These are phyloP conservation scores for Cistogaster globosa DNA, from an alignment of 2,888 invertebrate species.

Conservation along the genomic window DNA sequence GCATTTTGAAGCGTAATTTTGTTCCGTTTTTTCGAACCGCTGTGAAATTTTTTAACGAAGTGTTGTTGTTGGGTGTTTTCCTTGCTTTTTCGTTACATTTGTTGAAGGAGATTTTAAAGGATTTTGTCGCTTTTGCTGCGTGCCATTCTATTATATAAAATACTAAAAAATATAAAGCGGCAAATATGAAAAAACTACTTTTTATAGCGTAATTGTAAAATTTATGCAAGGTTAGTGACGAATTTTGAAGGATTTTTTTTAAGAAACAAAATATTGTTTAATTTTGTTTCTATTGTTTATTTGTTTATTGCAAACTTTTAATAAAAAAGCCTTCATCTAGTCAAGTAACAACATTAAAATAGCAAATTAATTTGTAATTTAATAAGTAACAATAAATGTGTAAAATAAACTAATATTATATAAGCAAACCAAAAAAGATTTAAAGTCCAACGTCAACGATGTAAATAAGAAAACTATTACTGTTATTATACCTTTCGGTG, in stretches of 20 bases:
- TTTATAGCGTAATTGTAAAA: slow-evolving; percentile 8
- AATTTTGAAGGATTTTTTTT: not conserved
- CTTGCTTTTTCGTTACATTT: not conserved
- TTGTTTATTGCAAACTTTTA: not conserved
- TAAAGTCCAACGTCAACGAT: no score
- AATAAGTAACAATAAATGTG: no score
- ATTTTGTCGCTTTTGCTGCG: not conserved
- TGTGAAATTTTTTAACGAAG: slow-evolving; percentile 35
- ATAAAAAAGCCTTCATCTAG: no score
- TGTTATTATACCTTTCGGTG: no score
- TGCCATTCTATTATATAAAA: slow-evolving; percentile 16
- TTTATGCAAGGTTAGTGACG: slow-evolving; percentile 4
- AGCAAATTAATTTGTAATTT: no score
- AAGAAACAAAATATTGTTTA: no score
- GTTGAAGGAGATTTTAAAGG: not conserved
- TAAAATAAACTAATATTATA: no score
- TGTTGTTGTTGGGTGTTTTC: slow-evolving; percentile 29
- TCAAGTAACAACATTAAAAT: no score
- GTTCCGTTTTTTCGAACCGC: slow-evolving; percentile 15
- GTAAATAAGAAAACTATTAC: no score
- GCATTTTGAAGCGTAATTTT: slow-evolving; percentile 20
- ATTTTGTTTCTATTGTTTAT: not conserved
- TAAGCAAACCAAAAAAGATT: no score
- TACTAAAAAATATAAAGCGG: not conserved
- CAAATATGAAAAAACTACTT: slow-evolving; percentile 1